These are phyloP conservation scores for Onychorhynchus coronatus DNA, from an alignment of 2,113 vertebrate genomes.

Conservation along the genomic window DNA sequence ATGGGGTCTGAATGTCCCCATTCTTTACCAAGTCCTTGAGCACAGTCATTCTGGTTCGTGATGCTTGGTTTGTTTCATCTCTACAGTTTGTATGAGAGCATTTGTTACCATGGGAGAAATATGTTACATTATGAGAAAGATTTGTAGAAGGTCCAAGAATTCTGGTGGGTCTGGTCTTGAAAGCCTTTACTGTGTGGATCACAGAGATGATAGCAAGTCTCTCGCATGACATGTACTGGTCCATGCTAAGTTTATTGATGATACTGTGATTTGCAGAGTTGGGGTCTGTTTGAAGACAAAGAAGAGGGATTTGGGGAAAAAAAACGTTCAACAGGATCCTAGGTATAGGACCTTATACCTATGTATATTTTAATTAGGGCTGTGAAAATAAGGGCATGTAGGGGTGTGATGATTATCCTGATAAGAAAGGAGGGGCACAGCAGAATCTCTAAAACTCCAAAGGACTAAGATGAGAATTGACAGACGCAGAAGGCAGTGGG, in stretches of 20 bases:
- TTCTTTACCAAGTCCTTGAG: neutral
- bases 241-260: neutral
- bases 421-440: neutral
- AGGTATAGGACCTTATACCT: neutral
- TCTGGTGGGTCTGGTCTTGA: neutral
- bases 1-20: neutral
- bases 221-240: neutral
- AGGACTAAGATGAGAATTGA: neutral
- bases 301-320: neutral
- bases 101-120: neutral
- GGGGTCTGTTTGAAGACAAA: neutral
- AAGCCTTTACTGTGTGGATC: neutral
- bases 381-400: neutral
- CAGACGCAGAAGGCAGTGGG: neutral
- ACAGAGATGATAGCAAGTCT: neutral
- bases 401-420: neutral
- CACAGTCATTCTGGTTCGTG: neutral
- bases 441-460: neutral
- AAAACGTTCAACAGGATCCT: neutral
- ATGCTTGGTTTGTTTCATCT: neutral
- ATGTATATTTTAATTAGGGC: neutral
- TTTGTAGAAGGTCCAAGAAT: neutral
- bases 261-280: neutral
- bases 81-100: neutral
- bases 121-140: neutral